Evolutionary conservation across 1,140 invertebrate genomes (phyloP).

Genomic region (Theocolax elegans): DNA sequence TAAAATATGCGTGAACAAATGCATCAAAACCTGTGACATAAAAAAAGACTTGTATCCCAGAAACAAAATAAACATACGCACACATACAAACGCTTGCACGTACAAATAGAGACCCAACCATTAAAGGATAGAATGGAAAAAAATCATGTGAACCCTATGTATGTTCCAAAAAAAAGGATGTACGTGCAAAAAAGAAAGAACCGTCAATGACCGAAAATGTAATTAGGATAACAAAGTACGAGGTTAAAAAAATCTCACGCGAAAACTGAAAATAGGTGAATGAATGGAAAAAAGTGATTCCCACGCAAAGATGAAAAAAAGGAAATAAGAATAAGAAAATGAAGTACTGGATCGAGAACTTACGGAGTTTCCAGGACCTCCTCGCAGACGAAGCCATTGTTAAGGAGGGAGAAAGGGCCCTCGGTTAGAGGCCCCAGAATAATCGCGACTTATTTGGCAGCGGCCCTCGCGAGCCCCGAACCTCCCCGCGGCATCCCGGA

Average conservation of each 20-base stretch:
- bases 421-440: slow-evolving; percentile 39
- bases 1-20: no score
- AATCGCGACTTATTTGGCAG: slow-evolving; percentile 65
- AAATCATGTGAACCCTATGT: no score
- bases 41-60: no score
- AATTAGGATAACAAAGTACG: not conserved
- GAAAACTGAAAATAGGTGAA: not conserved
- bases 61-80: no score
- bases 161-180: no score
- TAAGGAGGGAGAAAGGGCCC: not conserved
- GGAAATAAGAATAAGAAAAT: slow-evolving; percentile 13
- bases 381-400: slow-evolving; percentile 71
- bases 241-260: not conserved
- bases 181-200: no score
- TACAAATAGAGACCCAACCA: no score
- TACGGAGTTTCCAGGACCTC: slow-evolving; percentile 72
- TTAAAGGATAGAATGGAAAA: no score
- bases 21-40: no score
- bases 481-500: slow-evolving; percentile 2
- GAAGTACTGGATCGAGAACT: slow-evolving; percentile 50
- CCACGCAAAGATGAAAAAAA: not conserved
- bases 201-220: not conserved
- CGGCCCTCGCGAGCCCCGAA: slow-evolving; percentile 53
- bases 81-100: no score
- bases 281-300: no score